Conservation (phyloP, 2,888 invertebrate species). For the Disparrhopalites patrizii region DNA sequence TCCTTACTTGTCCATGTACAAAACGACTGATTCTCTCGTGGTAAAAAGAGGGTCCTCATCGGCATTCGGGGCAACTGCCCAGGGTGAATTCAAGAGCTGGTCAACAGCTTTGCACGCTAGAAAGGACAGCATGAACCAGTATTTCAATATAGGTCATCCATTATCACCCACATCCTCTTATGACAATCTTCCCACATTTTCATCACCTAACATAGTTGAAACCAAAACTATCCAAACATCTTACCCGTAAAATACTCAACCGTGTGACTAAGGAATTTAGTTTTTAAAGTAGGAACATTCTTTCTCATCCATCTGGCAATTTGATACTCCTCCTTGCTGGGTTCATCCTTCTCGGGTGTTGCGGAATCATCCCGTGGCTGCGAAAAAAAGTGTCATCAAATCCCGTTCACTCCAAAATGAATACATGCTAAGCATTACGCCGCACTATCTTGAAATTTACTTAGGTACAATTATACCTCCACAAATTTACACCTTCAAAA, state of each 20-base stretch:
- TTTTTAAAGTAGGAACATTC: slow-evolving; percentile 90
- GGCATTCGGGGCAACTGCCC: slow-evolving; percentile 60
- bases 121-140: slow-evolving; percentile 38
- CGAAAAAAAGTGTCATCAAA: not conserved
- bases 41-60: slow-evolving; percentile 73
- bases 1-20: slow-evolving; percentile 65
- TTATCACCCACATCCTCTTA: not conserved
- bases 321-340: slow-evolving; percentile 84
- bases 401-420: not conserved
- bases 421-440: too few relatives aligned
- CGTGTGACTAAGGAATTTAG: slow-evolving; percentile 92
- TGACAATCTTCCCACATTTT: too few relatives aligned
- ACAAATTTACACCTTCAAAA: not conserved
- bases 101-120: slow-evolving; percentile 83
- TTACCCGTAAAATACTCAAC: slow-evolving; percentile 93
- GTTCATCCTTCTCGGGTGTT: slow-evolving; percentile 59
- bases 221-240: not conserved
- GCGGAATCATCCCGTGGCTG: slow-evolving; percentile 30
- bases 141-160: not conserved
- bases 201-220: too few relatives aligned
- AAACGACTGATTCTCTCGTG: slow-evolving; percentile 71
- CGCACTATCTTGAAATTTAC: too few relatives aligned
- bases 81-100: slow-evolving; percentile 84
- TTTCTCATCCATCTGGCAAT: slow-evolving; percentile 92
- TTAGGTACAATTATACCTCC: too few relatives aligned